Conservation (phyloP, 2,113 vertebrate species). For the Gobio gobio region DNA sequence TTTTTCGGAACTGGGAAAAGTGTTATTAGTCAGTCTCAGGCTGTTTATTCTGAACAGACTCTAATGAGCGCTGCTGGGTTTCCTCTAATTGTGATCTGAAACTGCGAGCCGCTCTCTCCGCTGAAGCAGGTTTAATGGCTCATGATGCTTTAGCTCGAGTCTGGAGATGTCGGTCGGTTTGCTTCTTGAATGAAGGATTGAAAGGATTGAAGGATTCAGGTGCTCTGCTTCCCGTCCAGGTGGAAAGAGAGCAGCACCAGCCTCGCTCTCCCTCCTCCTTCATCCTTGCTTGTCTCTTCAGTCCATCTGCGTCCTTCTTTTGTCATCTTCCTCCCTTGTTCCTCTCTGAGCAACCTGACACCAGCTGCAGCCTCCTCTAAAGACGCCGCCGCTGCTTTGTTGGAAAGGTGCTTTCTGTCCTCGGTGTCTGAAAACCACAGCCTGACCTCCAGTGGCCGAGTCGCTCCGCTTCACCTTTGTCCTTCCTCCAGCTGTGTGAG, state of each 20-base stretch:
- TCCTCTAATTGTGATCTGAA: constrained; percentile 15
- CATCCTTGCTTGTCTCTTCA: not conserved
- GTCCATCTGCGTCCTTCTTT: not conserved
- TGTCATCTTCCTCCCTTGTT: not conserved
- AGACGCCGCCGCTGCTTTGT: not conserved
- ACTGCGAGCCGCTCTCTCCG: not conserved
- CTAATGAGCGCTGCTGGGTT: constrained; percentile 33
- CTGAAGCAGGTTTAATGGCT: not conserved
- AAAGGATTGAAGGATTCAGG: too few relatives aligned
- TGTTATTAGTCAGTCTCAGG: not conserved
- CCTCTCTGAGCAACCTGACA: constrained; percentile 10
- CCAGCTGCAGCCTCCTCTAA: constrained; percentile 16
- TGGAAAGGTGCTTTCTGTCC: not conserved
- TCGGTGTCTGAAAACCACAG: not conserved
- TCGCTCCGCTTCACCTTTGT: not conserved
- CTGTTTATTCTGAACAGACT: constrained; percentile 24
- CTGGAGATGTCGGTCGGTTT: not conserved
- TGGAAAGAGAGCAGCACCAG: not conserved
- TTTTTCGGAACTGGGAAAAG: constrained; percentile 1
- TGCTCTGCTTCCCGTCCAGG: not conserved
- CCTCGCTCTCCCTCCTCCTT: not conserved
- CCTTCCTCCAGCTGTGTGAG: constrained; percentile 22
- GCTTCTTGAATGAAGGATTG: too few relatives aligned
- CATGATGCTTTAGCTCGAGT: not conserved
- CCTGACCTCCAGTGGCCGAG: constrained; percentile 5